Evolutionary conservation across 2,113 vertebrate genomes (phyloP), one percentile per base, ranked within the genome.

Genomic region (Zapornia atra): DNA sequence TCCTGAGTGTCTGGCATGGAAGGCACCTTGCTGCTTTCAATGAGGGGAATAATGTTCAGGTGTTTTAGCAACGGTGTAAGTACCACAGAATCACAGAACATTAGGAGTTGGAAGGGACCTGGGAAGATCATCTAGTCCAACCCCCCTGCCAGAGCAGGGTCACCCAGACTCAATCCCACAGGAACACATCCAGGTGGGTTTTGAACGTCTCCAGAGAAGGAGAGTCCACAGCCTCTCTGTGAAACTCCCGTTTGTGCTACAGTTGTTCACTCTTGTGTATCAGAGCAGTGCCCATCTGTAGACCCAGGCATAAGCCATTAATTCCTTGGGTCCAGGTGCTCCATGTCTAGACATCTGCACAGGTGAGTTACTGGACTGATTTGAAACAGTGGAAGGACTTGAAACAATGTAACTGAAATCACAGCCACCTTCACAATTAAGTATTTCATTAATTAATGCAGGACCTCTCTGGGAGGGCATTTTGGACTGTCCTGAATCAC

Each of bases 41-140:
- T 0, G 2, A 10, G 5, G 5, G 18, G 9, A 31, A 69, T 20
- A 4, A 18, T 0, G 2, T 15, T 46, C 33, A 46, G n/a, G 1
- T 81, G 15, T 15, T 46, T 73, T 69, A 75, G 11, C 25, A 26
- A 11, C 18, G 24, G 15, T 0, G 8, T 70, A 18, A 61, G 20
- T 42, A 31, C 33, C 5, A 44, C 42, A 44, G 42, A 44, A 44
- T 46, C 44, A 18, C 44, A 46, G 44, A 18, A 44, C 42, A 8
- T 44, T 18, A 44, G 42, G 42, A 44, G 42, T 44, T 7, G 42
- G 16, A 46, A 46, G 9, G 17, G 44, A 46, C 44, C 44, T 46
- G 4, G 17, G 16, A 18, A 46, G 42, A 18, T 46, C 44, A 46
- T 18, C 17, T 46, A 46, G 44, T 44, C 42, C 42, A 44, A 46